phyloP scores from a whole-genome alignment of 2,888 invertebrate genomes.

The Pseudanteris insignis region DNA sequence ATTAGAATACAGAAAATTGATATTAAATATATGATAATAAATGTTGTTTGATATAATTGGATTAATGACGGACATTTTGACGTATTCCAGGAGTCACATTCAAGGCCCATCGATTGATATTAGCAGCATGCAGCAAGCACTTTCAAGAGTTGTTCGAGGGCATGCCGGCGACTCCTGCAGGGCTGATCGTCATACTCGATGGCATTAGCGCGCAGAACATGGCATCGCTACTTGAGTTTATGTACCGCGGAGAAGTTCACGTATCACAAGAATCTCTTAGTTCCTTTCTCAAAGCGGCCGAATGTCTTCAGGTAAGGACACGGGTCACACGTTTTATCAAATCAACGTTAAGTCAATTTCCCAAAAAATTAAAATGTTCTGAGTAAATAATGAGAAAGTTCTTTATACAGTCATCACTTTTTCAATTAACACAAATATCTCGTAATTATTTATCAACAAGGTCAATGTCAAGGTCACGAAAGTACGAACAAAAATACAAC shows the following conservation, averaged over 20 bases:
- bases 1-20: no score
- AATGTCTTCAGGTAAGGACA: constrained; percentile 81
- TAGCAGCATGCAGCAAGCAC: constrained; percentile 93
- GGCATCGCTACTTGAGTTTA: constrained; percentile 90
- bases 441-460: no score
- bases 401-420: no score
- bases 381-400: no score
- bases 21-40: not conserved
- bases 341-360: no score
- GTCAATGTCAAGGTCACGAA: no score
- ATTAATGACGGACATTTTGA: no score
- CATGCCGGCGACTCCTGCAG: constrained; percentile 81
- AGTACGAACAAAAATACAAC: no score
- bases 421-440: no score
- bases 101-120: constrained; percentile 89
- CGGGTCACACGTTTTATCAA: no score
- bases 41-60: no score
- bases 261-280: constrained; percentile 91
- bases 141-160: constrained; percentile 91
- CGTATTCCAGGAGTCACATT: constrained; percentile 81
- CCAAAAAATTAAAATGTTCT: no score
- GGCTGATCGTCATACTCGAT: constrained; percentile 87
- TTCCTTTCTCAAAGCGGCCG: constrained; percentile 90
- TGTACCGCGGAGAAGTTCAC: constrained; percentile 95
- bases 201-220: constrained; percentile 90